Conservation (phyloP, 1,140 invertebrate genomes). For the Euwallacea similis region DNA sequence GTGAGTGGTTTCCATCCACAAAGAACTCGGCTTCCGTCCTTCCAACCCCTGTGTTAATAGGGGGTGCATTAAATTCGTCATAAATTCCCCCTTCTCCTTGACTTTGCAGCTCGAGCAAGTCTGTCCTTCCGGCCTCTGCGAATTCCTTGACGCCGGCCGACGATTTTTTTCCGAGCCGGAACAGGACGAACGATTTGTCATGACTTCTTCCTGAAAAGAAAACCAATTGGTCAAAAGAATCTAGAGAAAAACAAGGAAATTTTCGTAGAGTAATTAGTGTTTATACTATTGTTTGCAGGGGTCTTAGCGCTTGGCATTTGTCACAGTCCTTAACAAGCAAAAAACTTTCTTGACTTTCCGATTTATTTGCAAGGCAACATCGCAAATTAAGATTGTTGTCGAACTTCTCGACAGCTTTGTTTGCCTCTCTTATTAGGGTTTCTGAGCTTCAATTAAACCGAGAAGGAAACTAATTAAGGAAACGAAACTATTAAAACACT, state of each 20-base stretch:
- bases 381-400: constrained; percentile 15
- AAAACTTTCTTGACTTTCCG: constrained; percentile 4
- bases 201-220: constrained; percentile 78
- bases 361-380: constrained; percentile 10
- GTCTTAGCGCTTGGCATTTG: neutral
- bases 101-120: constrained; percentile 65
- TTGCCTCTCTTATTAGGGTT: constrained; percentile 8
- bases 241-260: neutral
- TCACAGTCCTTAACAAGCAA: constrained; percentile 16
- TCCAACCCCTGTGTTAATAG: constrained; percentile 75
- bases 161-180: constrained; percentile 74
- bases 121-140: constrained; percentile 76
- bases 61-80: constrained; percentile 80
- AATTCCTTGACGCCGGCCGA: constrained; percentile 76
- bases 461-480: constrained; percentile 19
- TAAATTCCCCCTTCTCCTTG: constrained; percentile 65
- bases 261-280: neutral
- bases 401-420: constrained; percentile 16
- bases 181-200: constrained; percentile 76
- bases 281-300: neutral
- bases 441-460: constrained; percentile 15
- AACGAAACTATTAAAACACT: constrained; percentile 15
- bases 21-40: constrained; percentile 80
- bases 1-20: constrained; percentile 87
- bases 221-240: constrained; percentile 27